Evolutionary conservation across 2,888 invertebrate species (phyloP), one percentile per base, ranked within the genome.

Genomic region (Cheilosia impressa): DNA sequence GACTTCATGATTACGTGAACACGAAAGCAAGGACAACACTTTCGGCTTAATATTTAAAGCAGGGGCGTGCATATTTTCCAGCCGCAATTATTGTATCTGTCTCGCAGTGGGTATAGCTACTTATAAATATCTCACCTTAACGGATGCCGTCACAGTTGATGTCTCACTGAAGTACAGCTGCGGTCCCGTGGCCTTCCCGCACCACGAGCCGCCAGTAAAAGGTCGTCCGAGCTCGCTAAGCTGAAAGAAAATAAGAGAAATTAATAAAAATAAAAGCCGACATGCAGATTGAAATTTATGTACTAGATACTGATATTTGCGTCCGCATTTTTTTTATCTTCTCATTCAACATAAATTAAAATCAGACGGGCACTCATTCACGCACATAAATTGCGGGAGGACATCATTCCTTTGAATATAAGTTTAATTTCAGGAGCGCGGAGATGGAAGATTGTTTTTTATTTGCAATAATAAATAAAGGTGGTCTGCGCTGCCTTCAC

Each of bases 111-210:
- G 50, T 60, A 31, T 19, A 9, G 57, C 34, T 22, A 17, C 17
- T 38, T 43, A 60, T 72, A 62, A 38, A 68, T 72, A 79, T 89
- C 91, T 92, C 68, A 97, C 93, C 91, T 96, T 96, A 55, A 97
- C 95, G 68, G 96, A 96, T 10, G 97, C 96, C 22, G 97, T 97
- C 88, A 97, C 96, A 50, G 97, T 97, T 89, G 96, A 96, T 75
- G 97, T 97, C 93, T 97, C 97, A 92, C 97, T 97, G 93, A 96
- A 97, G 93, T 97, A 97, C 71, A 96, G 95, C 77, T 97, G 96
- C 43, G 95, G 95, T 81, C 96, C 96, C 34, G 95, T 95, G 57
- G 96, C 96, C 73, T 95, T 94, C 76, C 97, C 97, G 92, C 97
- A 97, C 97, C 97, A 97, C 22, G 96, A 96, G 84, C 97, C 97